Conservation (phyloP, 2,797 vertebrate species). For the Microhierax caerulescens region DNA sequence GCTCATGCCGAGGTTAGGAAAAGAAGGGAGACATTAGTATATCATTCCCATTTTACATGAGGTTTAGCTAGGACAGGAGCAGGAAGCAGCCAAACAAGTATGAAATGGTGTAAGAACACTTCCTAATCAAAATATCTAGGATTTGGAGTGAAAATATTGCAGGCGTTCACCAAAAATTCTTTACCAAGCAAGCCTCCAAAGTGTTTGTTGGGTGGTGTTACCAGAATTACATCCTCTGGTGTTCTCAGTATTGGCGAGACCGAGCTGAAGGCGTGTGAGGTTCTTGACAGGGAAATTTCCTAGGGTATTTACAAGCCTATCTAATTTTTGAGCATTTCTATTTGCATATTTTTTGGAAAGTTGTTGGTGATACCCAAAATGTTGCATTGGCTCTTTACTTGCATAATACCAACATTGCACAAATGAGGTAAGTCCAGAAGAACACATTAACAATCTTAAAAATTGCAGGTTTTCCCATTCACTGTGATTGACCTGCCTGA, state of each 20-base stretch:
- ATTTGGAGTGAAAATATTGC: neutral
- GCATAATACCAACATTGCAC: neutral
- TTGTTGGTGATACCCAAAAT: neutral
- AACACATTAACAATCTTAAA: neutral
- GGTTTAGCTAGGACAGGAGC: neutral
- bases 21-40: neutral
- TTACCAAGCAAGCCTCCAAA: neutral
- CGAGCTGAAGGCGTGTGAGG: neutral
- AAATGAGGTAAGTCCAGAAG: neutral
- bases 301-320: neutral
- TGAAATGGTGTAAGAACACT: neutral
- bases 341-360: neutral
- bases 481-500: neutral
- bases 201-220: neutral
- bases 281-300: neutral
- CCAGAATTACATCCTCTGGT: neutral
- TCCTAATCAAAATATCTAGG: neutral
- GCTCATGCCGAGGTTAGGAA: neutral
- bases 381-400: neutral
- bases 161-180: neutral
- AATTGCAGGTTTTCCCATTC: neutral
- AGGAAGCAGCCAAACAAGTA: neutral
- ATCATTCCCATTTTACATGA: neutral
- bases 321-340: neutral
- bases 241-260: neutral